A percentile compares a stretch with the other conserved stretches of the same genome.
phyloP scores from a whole-genome alignment of 2,888 invertebrate species.

The Thecophora atra region DNA sequence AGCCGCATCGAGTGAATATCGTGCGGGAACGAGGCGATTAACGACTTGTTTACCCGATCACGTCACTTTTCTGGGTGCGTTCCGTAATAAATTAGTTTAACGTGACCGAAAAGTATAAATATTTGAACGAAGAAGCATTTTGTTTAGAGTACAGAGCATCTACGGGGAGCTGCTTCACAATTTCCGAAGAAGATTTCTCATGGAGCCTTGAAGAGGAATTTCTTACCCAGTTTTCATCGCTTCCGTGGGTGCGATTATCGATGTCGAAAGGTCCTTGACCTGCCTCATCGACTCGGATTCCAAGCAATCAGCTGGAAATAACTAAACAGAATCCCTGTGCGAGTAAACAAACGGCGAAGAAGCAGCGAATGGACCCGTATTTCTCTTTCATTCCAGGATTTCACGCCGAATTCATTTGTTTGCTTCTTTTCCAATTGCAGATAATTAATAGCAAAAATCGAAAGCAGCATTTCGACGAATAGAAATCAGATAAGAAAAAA shows the following conservation, averaged over 20 bases:
- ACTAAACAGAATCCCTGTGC: too few species aligned
- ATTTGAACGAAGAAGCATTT: neutral
- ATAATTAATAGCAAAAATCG: neutral
- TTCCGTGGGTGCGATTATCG: too few species aligned
- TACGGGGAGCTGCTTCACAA: too few species aligned
- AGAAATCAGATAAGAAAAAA: too few species aligned
- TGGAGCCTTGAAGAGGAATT: too few species aligned
- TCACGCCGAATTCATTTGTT: neutral
- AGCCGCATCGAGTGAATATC: neutral
- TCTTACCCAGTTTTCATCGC: too few species aligned
- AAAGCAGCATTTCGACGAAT: neutral
- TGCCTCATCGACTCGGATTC: too few species aligned
- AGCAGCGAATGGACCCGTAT: neutral
- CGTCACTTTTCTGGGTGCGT: slow-evolving; percentile 1
- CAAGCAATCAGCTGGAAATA: too few species aligned
- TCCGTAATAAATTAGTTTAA: slow-evolving; percentile 26
- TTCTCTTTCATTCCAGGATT: slow-evolving; percentile 12
- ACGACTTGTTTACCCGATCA: neutral
- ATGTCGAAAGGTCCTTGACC: too few species aligned
- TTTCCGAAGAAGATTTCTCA: too few species aligned
- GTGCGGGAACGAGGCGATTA: neutral
- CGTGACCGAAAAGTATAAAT: slow-evolving; percentile 16
- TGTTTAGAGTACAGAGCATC: too few species aligned
- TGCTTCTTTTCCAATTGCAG: neutral
- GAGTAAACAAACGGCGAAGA: too few species aligned